Conservation (phyloP, 2,888 invertebrate species). For the Dicyrtoma fusca region DNA sequence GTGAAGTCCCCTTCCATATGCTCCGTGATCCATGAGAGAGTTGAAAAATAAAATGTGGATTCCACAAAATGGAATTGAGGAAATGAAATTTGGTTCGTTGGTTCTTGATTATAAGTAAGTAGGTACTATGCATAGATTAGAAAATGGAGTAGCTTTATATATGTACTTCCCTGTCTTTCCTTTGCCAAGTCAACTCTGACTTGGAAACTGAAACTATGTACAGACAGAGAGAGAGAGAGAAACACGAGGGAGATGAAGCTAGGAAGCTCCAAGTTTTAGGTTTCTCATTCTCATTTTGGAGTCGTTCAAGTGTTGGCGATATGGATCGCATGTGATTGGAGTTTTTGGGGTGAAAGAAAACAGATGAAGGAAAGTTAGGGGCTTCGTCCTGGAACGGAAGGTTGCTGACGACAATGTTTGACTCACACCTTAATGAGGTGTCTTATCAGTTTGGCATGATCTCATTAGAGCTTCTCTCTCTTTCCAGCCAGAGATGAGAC, state of each 20-base stretch:
- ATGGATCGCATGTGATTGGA: slow-evolving; percentile 52
- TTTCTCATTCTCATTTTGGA: slow-evolving; percentile 41
- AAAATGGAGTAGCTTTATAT: not conserved
- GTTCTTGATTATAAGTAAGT: too few species aligned
- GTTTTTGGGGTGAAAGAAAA: slow-evolving; percentile 41
- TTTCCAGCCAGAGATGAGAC: slow-evolving; percentile 3
- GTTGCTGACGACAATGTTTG: slow-evolving; percentile 42
- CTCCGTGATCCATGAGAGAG: slow-evolving; percentile 9
- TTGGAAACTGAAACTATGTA: slow-evolving; percentile 7
- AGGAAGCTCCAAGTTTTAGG: too few species aligned
- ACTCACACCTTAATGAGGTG: slow-evolving; percentile 57
- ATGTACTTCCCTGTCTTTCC: too few species aligned
- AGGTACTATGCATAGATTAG: too few species aligned
- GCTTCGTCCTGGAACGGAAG: slow-evolving; percentile 25
- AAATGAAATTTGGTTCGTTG: slow-evolving; percentile 25
- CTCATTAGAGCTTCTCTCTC: slow-evolving; percentile 45
- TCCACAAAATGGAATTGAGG: slow-evolving; percentile 19
- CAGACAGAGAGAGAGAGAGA: not conserved
- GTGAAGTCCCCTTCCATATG: not conserved
- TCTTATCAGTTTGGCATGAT: slow-evolving; percentile 54
- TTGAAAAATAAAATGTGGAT: slow-evolving; percentile 25
- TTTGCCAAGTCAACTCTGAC: too few species aligned
- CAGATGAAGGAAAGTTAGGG: slow-evolving; percentile 37
- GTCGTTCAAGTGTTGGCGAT: slow-evolving; percentile 33
- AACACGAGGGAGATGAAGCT: too few species aligned